These are phyloP conservation scores for Poecile montanus DNA, from an alignment of 2,797 vertebrate species.

Conservation along the genomic window DNA sequence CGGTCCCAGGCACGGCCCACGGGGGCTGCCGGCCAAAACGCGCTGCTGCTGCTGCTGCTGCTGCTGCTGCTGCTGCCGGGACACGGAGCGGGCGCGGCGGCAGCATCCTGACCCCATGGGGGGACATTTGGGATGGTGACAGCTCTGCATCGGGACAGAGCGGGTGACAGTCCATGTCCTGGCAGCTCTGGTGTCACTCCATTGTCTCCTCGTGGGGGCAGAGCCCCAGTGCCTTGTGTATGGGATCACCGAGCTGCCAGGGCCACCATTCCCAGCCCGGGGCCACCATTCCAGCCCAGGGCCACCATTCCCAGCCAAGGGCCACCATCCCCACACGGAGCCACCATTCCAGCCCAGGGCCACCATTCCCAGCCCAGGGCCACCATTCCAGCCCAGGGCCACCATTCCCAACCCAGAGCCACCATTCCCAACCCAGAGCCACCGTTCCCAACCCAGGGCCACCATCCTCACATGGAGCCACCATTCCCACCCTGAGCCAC, in stretches of 20 bases:
- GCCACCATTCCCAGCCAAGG: accelerated
- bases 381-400: too few species aligned
- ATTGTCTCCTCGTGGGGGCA: background rate
- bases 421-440: background rate
- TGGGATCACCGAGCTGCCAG: accelerated
- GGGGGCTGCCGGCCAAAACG: background rate
- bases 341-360: accelerated
- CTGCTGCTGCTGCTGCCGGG: background rate
- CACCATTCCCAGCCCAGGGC: accelerated
- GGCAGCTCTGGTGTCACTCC: background rate
- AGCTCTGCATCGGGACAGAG: accelerated
- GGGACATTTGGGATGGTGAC: background rate
- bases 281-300: too few species aligned
- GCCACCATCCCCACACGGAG: too few species aligned
- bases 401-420: too few species aligned
- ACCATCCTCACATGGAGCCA: too few species aligned
- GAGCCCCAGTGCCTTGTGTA: accelerated
- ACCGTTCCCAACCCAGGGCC: background rate
- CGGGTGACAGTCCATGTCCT: accelerated
- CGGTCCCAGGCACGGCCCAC: background rate
- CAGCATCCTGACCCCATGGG: accelerated
- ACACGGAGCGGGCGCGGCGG: too few species aligned
- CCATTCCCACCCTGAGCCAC: background rate
- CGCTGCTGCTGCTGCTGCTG: background rate
- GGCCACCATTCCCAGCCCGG: too few species aligned